A percentile compares a stretch with the other conserved stretches of the same genome.
Conservation (phyloP, 2,888 invertebrate genomes). For the Hoplodrina blanda region DNA sequence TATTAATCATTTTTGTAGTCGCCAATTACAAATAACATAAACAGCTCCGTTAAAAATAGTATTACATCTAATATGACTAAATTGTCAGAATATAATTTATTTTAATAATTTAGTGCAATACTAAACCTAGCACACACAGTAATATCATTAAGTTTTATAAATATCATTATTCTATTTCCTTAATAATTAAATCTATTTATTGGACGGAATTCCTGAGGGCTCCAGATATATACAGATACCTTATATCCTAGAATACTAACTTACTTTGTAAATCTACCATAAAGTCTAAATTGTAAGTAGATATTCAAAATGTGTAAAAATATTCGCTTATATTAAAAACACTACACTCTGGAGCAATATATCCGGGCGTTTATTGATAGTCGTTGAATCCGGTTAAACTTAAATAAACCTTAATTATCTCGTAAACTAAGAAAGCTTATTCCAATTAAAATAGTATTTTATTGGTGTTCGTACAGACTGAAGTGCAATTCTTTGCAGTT, state of each 20-base stretch:
- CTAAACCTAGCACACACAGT: not conserved
- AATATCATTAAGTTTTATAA: slow-evolving; percentile 19
- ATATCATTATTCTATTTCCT: slow-evolving; percentile 18
- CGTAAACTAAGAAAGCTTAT: too few species aligned
- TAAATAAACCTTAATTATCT: not conserved
- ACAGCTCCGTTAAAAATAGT: not conserved
- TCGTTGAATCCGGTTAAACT: not conserved
- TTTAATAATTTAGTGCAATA: slow-evolving; percentile 21
- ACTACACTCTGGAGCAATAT: not conserved
- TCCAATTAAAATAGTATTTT: too few species aligned
- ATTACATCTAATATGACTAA: not conserved
- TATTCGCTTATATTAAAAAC: not conserved
- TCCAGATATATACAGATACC: slow-evolving; percentile 70
- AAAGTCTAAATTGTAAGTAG: slow-evolving; percentile 15
- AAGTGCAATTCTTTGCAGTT: too few species aligned
- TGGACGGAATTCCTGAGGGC: slow-evolving; percentile 86
- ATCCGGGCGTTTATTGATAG: not conserved
- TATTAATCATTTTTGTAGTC: not conserved
- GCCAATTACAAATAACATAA: not conserved
- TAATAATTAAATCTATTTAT: slow-evolving; percentile 63
- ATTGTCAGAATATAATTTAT: slow-evolving; percentile 6
- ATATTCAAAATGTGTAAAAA: slow-evolving; percentile 35
- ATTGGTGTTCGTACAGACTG: too few species aligned
- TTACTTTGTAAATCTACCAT: slow-evolving; percentile 11
- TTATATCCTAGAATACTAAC: slow-evolving; percentile 34